Conservation (phyloP, 2,113 vertebrate species). For the Daphoenositta chrysoptera region DNA sequence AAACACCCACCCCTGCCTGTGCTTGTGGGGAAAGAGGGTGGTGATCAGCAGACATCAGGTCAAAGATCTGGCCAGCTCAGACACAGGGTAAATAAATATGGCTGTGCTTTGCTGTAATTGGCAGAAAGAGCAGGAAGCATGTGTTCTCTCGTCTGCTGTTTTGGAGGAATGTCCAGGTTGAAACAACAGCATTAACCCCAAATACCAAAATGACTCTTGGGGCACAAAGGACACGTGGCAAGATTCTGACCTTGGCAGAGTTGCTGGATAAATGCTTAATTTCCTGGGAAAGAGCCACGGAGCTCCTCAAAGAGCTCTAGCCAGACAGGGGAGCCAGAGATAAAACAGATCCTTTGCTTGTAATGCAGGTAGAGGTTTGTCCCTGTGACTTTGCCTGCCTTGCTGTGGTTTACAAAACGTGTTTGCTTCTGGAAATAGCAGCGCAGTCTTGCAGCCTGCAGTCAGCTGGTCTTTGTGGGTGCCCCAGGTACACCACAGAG, state of each 20-base stretch:
- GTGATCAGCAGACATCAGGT: not conserved
- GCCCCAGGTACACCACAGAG: not conserved
- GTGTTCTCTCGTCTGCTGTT: not conserved
- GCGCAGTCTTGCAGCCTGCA: not conserved
- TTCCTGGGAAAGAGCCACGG: not conserved
- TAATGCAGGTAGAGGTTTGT: not conserved
- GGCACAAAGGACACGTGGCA: not conserved
- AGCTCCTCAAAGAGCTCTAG: not conserved
- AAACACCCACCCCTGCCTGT: not conserved
- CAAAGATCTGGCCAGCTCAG: constrained; percentile 40
- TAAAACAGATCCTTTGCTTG: not conserved
- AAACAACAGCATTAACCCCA: not conserved
- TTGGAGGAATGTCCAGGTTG: not conserved
- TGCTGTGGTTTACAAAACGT: not conserved
- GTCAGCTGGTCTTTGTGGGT: not conserved
- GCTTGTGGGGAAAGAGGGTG: not conserved
- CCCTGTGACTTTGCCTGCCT: not conserved
- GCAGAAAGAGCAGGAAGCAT: constrained; percentile 4
- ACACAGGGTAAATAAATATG: constrained; percentile 32
- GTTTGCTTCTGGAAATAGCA: not conserved
- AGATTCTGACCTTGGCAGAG: not conserved
- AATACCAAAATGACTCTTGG: not conserved
- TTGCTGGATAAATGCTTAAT: not conserved
- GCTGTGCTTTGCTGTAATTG: not conserved
- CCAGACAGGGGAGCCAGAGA: not conserved